Conservation (phyloP, 53 echinoderm and acorn worm genomes). For the Patiria pectinifera region DNA sequence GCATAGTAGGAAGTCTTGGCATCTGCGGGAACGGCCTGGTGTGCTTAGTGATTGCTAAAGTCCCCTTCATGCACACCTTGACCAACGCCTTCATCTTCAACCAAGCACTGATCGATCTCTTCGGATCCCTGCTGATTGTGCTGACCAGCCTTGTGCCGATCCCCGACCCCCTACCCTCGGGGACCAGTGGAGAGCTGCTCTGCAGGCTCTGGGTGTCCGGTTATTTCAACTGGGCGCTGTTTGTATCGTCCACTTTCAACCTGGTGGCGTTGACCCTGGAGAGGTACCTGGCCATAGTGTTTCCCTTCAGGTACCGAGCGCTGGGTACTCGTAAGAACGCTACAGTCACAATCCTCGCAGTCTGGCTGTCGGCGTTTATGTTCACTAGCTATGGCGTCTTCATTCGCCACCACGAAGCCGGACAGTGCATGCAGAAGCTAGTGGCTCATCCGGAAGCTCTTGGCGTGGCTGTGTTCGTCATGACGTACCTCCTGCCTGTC, state of each 20-base stretch:
- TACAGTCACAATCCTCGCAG: background rate
- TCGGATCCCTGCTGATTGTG: conserved; percentile 27
- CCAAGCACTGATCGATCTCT: conserved; percentile 70
- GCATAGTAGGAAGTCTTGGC: conserved; percentile 14
- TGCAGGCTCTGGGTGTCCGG: background rate
- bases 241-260: conserved; percentile 16
- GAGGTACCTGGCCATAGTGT: conserved; percentile 67
- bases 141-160: conserved; percentile 11
- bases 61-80: conserved; percentile 69
- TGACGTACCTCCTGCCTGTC: conserved; percentile 6
- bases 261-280: conserved; percentile 39
- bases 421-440: background rate
- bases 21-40: conserved; percentile 78
- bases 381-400: background rate
- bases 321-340: conserved; percentile 57
- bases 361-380: conserved; percentile 9
- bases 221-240: conserved; percentile 9
- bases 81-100: conserved; percentile 89
- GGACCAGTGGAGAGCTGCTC: conserved; percentile 55
- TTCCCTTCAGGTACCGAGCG: conserved; percentile 78
- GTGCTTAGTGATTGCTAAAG: conserved; percentile 68
- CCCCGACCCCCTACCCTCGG: conserved; percentile 38
- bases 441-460: background rate
- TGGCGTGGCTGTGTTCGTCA: background rate
- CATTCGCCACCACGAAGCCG: background rate